Percentiles rank a stretch among this genome's conserved stretches.
Conservation (phyloP, 2,888 invertebrate species). For the Nowickia ferox region DNA sequence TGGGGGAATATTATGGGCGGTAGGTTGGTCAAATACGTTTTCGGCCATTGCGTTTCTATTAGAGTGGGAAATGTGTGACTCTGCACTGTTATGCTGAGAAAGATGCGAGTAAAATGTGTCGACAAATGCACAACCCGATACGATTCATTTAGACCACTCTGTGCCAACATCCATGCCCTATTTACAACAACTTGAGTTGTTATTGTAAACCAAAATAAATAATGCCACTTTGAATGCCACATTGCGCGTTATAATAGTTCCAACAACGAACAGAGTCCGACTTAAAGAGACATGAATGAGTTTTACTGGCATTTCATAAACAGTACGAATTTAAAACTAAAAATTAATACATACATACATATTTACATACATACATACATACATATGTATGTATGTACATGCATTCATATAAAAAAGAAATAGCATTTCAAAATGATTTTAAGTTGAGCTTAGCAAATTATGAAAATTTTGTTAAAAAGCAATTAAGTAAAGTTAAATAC, state of each 20-base stretch:
- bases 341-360: not conserved
- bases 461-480: slow-evolving; percentile 40
- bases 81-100: slow-evolving; percentile 77
- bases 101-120: slow-evolving; percentile 79
- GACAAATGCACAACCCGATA: slow-evolving; percentile 80
- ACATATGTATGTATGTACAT: not conserved
- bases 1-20: slow-evolving; percentile 76
- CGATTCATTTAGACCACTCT: slow-evolving; percentile 78
- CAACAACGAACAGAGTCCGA: slow-evolving; percentile 41
- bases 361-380: not conserved
- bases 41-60: slow-evolving; percentile 80
- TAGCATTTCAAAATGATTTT: slow-evolving; percentile 43
- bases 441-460: slow-evolving; percentile 58
- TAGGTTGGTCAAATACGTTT: slow-evolving; percentile 76
- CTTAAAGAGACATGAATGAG: not conserved
- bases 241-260: slow-evolving; percentile 50
- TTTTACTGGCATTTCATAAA: not conserved
- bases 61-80: slow-evolving; percentile 77
- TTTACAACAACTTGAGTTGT: slow-evolving; percentile 21
- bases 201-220: slow-evolving; percentile 49
- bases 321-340: slow-evolving; percentile 17
- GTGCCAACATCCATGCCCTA: slow-evolving; percentile 76
- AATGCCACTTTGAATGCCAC: slow-evolving; percentile 19
- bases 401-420: slow-evolving; percentile 9
- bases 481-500: slow-evolving; percentile 1